A percentile compares a stretch with the other conserved stretches of the same genome.
Evolutionary conservation across 2,113 vertebrate species (phyloP).

Genomic region (Microtus richardsoni): DNA sequence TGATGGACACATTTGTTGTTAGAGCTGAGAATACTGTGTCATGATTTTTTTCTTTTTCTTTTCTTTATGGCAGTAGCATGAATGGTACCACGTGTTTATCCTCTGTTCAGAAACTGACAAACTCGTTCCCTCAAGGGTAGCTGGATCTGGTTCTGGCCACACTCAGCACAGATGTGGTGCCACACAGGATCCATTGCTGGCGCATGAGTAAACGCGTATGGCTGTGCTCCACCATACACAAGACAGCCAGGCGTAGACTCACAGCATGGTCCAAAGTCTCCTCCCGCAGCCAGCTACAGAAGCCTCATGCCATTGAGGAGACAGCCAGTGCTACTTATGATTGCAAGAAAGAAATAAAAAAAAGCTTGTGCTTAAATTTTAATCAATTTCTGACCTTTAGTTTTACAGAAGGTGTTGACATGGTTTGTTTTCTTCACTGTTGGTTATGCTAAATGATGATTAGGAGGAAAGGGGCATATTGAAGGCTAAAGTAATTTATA

Average conservation of each 20-base stretch:
- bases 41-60: background rate
- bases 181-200: background rate
- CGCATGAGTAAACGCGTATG: background rate
- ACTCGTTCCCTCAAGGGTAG: background rate
- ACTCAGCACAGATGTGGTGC: background rate
- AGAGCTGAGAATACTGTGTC: background rate
- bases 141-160: background rate
- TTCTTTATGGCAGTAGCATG: background rate
- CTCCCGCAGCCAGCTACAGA: background rate
- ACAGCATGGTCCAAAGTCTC: background rate
- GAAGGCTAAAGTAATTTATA: slow-evolving; percentile 1
- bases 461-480: background rate
- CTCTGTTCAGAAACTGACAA: background rate
- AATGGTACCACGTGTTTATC: background rate
- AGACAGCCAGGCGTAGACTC: background rate
- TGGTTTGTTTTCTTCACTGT: slow-evolving; percentile 3
- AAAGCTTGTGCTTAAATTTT: background rate
- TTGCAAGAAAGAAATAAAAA: background rate
- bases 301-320: background rate
- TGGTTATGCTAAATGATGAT: background rate
- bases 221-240: background rate
- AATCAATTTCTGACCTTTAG: slow-evolving; percentile 1
- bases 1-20: background rate
- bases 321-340: background rate
- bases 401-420: background rate